Percentiles rank a stretch among this genome's conserved stretches.
Evolutionary conservation across 1,140 invertebrate species (phyloP).

Genomic region (Radopholus similis): DNA sequence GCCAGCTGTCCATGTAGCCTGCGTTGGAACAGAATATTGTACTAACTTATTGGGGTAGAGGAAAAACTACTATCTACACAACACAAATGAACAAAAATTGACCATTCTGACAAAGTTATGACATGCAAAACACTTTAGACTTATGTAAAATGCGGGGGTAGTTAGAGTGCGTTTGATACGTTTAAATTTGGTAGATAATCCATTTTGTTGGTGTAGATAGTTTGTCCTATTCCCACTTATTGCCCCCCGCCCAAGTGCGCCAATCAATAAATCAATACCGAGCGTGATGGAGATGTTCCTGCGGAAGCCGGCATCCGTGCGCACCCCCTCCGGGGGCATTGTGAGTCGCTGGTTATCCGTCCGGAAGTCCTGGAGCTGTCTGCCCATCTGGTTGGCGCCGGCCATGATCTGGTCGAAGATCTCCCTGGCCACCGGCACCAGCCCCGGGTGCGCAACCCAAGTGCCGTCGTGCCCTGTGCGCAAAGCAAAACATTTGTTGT

Average conservation of each 20-base stretch:
- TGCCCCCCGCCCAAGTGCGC: not conserved
- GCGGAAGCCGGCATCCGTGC: constrained; percentile 67
- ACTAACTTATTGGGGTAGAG: too few relatives aligned
- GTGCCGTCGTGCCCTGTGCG: constrained; percentile 70
- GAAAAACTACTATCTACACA: too few relatives aligned
- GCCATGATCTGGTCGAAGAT: constrained; percentile 62
- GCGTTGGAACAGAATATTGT: constrained; percentile 43
- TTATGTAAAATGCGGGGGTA: too few relatives aligned
- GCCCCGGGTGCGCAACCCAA: constrained; percentile 69
- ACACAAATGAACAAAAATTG: too few relatives aligned
- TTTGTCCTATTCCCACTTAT: not conserved
- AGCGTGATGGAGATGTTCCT: constrained; percentile 68
- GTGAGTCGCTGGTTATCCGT: constrained; percentile 63
- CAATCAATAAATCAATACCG: constrained; percentile 6
- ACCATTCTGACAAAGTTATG: too few relatives aligned
- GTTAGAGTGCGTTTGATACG: too few relatives aligned
- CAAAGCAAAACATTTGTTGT: constrained; percentile 11
- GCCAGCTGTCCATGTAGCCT: constrained; percentile 70
- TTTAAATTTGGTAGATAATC: too few relatives aligned
- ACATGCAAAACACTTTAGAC: too few relatives aligned
- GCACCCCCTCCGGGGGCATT: constrained; percentile 67
- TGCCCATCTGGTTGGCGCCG: constrained; percentile 53
- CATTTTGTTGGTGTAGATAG: not conserved
- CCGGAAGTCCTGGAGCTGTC: constrained; percentile 44
- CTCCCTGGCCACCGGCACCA: constrained; percentile 66